Evolutionary conservation across 2,113 vertebrate genomes (phyloP).

Genomic region (Eretmodus cyanostictus): DNA sequence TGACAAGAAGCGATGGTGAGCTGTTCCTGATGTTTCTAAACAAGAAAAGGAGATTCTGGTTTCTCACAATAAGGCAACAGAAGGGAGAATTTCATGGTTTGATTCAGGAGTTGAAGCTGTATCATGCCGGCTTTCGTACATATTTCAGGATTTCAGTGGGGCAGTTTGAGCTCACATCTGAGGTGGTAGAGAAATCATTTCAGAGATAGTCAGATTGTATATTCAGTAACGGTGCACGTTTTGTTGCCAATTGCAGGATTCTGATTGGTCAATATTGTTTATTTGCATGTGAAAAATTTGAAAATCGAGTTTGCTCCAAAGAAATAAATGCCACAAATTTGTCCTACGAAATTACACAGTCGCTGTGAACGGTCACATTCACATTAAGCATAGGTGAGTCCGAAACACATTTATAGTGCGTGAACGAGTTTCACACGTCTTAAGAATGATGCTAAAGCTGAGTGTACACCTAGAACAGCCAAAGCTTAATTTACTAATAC

Average conservation of each 20-base stretch:
- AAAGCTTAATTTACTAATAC: background rate
- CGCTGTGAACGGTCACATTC: background rate
- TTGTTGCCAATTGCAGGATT: background rate
- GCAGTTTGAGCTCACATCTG: background rate
- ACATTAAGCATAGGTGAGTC: background rate
- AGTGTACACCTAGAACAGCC: background rate
- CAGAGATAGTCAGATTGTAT: background rate
- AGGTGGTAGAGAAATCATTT: background rate
- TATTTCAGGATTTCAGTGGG: background rate
- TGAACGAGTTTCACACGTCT: background rate
- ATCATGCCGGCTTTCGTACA: background rate
- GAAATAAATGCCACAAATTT: background rate
- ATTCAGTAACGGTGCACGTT: background rate
- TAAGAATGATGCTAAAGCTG: background rate
- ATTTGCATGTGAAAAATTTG: background rate
- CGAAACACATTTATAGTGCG: fast-evolving
- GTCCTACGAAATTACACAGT: background rate
- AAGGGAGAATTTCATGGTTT: background rate
- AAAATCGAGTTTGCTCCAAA: background rate
- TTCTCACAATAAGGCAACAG: background rate
- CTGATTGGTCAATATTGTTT: background rate
- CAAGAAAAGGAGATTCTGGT: background rate
- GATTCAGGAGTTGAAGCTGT: background rate
- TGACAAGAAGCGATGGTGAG: background rate
- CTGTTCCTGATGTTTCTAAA: background rate